Evolutionary conservation across 1,140 invertebrate genomes (phyloP), one percentile per base, ranked within the genome.

Genomic region (Lucilia sericata): DNA sequence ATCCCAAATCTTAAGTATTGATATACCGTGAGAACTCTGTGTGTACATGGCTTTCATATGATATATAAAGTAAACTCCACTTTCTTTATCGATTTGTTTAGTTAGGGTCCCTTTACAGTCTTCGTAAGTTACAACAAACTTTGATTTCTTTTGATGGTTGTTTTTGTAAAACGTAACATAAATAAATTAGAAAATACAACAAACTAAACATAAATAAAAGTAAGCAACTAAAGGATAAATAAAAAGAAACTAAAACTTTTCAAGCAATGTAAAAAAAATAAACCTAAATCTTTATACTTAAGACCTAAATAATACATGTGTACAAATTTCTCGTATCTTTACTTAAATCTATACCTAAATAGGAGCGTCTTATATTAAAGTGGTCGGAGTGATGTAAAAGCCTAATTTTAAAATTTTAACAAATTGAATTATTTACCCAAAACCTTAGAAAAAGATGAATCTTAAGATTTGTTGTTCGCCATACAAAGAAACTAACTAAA

Each of bases 141-240:
- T 17, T 60, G 55, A 60, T 60, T 60, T 60, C 55, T 17, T 60
- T 60, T 60, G 55, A 17, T 14, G 55, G 13, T n/a, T 60, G 55
- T 17, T n/a, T 60, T 17, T 60, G 51, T n/a, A 60, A 17, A 60
- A 60, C n/a, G 14, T n/a, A 60, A 60, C 55, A n/a, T n/a, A 60
- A 60, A 60, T n/a, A 60, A 60, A 60, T 60, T 7, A n/a, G 55
- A 7, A 17, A 60, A 60, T 60, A n/a, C 5, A 60, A 60, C 55
- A 60, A 60, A 17, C 55, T 60, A 60, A 60, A 60, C 55, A 60
- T 60, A 60, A 60, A 60, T 60, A 60, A 60, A 60, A 17, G 55
- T 60, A n/a, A 60, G 55, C n/a, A n/a, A 60, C 55, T n/a, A n/a
- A 60, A 60, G 55, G 55, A 42, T 42, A 42, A 42, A 42, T 42